Conservation (phyloP, 2,797 vertebrate genomes). For the Sylvilagus floridanus region DNA sequence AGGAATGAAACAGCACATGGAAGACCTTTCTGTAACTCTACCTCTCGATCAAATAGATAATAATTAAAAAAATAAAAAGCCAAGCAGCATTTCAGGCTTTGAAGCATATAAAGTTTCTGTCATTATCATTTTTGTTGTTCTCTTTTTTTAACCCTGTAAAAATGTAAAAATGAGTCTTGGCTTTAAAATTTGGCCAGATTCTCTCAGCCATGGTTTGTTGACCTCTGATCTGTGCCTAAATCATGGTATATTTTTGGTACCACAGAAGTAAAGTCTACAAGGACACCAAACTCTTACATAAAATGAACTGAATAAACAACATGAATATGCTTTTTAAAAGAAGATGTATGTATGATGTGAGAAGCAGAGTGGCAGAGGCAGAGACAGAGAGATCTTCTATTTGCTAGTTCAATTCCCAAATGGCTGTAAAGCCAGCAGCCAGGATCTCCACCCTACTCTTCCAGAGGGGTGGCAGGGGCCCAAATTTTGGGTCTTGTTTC, state of each 20-base stretch:
- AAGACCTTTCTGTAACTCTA: too few relatives aligned
- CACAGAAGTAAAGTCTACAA: constrained; percentile 13
- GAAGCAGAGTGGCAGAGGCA: too few relatives aligned
- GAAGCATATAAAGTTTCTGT: neutral
- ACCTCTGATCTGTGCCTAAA: neutral
- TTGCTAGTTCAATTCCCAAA: too few relatives aligned
- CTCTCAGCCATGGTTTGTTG: neutral
- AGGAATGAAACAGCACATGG: too few relatives aligned
- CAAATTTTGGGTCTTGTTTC: too few relatives aligned
- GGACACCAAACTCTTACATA: constrained; percentile 26
- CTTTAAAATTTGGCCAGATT: neutral
- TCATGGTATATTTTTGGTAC: neutral
- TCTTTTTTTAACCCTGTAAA: neutral
- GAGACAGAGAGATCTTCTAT: too few relatives aligned
- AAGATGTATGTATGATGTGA: too few relatives aligned
- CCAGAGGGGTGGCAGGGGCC: too few relatives aligned
- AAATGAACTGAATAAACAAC: constrained; percentile 1
- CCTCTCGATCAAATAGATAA: too few relatives aligned
- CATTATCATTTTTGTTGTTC: neutral
- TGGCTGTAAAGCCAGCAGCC: too few relatives aligned
- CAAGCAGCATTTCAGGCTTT: constrained; percentile 12
- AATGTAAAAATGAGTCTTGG: constrained; percentile 17
- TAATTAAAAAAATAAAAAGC: too few relatives aligned
- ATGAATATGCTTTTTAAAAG: neutral
- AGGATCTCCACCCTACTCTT: too few relatives aligned